Conservation (phyloP, 2,113 vertebrate species). For the Amphiprion ocellaris region DNA sequence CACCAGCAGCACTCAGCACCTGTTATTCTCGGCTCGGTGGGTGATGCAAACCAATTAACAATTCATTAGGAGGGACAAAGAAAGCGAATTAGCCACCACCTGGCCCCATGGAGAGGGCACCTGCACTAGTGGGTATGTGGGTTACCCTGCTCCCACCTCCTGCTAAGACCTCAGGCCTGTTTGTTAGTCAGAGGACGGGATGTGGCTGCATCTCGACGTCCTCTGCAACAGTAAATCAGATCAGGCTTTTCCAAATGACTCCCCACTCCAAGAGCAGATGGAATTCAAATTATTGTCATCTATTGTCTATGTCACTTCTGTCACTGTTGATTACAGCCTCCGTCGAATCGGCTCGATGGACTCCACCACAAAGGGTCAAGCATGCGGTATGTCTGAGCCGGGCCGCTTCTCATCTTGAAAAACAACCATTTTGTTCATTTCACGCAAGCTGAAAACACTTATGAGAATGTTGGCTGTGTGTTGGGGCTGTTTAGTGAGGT, state of each 20-base stretch:
- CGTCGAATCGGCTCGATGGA: constrained; percentile 24
- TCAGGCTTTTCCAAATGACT: constrained; percentile 46
- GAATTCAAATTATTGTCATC: constrained; percentile 71
- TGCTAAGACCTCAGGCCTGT: constrained; percentile 49
- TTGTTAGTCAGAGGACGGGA: constrained; percentile 47
- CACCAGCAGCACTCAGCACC: constrained; percentile 71
- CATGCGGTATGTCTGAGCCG: constrained; percentile 4
- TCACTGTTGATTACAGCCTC: constrained; percentile 62
- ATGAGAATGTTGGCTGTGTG: constrained; percentile 59
- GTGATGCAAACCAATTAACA: constrained; percentile 87
- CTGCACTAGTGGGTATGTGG: constrained; percentile 83
- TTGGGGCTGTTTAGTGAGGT: constrained; percentile 69
- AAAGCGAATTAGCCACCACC: constrained; percentile 84
- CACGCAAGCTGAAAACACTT: constrained; percentile 62
- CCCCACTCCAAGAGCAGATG: constrained; percentile 36
- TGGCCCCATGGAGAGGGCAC: constrained; percentile 85
- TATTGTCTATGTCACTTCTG: constrained; percentile 63
- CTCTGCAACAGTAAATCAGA: constrained; percentile 53
- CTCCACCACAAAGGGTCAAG: constrained; percentile 41
- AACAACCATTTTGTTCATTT: constrained; percentile 44
- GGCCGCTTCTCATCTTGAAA: constrained; percentile 29
- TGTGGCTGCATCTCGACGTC: constrained; percentile 20
- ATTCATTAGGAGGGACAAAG: constrained; percentile 86
- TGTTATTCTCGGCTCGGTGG: constrained; percentile 76
- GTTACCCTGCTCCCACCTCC: constrained; percentile 65